Base-by-base conservation (phyloP, 2,888 invertebrate genomes). In the Cabera pusaria region DNA sequence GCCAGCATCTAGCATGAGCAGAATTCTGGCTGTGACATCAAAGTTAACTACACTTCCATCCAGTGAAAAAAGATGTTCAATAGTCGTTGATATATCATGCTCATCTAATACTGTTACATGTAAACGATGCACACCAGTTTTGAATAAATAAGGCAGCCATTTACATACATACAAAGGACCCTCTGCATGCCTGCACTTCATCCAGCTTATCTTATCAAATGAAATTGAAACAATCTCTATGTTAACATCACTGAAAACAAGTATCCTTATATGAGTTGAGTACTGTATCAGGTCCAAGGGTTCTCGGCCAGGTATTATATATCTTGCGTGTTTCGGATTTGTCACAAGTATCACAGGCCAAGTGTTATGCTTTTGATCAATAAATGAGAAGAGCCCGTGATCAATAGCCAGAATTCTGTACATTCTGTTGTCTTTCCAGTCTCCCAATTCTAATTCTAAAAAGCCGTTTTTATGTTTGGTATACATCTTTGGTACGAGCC, bases 381-480 rank as follows among this genome's bases (percentile, higher is more conserved):
- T 86, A 82, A 97, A 97, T 14, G 97, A 95, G 68, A 97, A 93
- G 52, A 96, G 83, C 24, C 96, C 97, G 75, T 97, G 95, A 79
- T 98, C 97, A 52, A 97, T 92, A n/a, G 95, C 97, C 47, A 93
- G 91, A 28, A 97, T 72, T 19, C 97, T 91, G 81, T 91, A 96
- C 95, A 94, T 91, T 85, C 97, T 90, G 66, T 95, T 95, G 61
- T 96, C 95, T 79, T 96, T 97, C 97, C 97, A 98, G 83, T 98
- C 98, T 4, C 94, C 96, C 33, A 97, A 82, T 81, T 98, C 98
- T 38, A 97, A 86, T 80, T 98, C 98, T 41, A 97, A 83, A 66
- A 92, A 95, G 2, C 97, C 97, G 44, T 91, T 91, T 56, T 93
- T 92, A 64, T 97, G 97, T 53, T 94, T 86, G 1, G 96, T 94